Conservation (phyloP, 2,888 invertebrate genomes). For the Eretmocerus hayati region DNA sequence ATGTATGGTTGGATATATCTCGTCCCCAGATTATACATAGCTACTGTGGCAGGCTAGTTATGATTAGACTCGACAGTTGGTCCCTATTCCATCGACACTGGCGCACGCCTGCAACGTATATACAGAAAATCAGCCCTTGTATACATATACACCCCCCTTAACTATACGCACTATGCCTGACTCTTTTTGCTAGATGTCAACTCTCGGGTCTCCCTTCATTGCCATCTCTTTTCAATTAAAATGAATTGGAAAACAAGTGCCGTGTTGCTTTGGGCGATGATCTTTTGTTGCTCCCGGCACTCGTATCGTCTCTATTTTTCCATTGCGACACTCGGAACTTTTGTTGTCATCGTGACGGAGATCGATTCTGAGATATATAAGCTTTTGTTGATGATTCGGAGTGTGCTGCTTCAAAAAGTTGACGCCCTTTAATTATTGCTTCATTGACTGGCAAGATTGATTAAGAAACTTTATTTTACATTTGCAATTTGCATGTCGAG, state of each 20-base stretch:
- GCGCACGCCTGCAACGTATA: too few species aligned
- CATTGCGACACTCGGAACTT: neutral
- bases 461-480: too few species aligned
- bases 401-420: too few species aligned
- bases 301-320: neutral
- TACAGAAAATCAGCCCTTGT: too few species aligned
- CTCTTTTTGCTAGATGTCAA: neutral
- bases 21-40: too few species aligned
- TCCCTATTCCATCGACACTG: conserved; percentile 21
- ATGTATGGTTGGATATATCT: too few species aligned
- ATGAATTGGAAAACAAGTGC: conserved; percentile 22
- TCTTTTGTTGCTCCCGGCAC: conserved; percentile 15
- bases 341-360: too few species aligned
- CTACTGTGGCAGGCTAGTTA: conserved; percentile 39
- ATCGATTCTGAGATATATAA: too few species aligned
- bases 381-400: too few species aligned
- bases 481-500: too few species aligned
- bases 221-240: conserved; percentile 21
- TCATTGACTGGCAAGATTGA: too few species aligned
- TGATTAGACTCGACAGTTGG: conserved; percentile 47
- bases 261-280: conserved; percentile 7
- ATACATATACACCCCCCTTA: neutral
- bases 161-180: neutral
- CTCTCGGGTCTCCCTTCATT: neutral
- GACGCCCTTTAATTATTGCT: too few species aligned